These are phyloP conservation scores for Electrophaes corylata DNA, from an alignment of 2,888 invertebrate genomes.

Conservation along the genomic window DNA sequence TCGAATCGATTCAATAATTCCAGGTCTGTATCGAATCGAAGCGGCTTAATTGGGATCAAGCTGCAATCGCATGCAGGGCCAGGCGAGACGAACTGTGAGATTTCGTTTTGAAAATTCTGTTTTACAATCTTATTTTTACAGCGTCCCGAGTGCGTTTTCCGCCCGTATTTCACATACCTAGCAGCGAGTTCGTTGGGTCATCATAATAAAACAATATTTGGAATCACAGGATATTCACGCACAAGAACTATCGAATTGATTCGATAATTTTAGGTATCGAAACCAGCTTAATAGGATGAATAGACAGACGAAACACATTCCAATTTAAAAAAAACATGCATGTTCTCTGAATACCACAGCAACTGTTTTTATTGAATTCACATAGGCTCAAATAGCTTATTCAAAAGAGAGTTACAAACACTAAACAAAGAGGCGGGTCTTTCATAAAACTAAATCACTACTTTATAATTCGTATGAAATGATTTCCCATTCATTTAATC, in stretches of 20 bases:
- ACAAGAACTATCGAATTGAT: background rate
- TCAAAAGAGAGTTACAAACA: too few species aligned
- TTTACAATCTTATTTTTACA: background rate
- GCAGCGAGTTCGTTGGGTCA: background rate
- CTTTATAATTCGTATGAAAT: too few species aligned
- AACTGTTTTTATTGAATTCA: too few species aligned
- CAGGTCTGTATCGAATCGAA: constrained; percentile 58
- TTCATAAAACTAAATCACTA: too few species aligned
- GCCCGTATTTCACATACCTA: background rate
- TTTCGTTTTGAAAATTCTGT: constrained; percentile 1
- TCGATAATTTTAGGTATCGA: background rate
- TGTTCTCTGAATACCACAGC: too few species aligned
- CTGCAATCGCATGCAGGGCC: constrained; percentile 44
- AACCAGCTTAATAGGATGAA: background rate
- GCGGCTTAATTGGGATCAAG: constrained; percentile 72
- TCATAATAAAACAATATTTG: background rate
- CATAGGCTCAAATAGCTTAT: too few species aligned
- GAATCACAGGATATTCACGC: background rate
- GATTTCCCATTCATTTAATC: too few species aligned
- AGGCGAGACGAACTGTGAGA: constrained; percentile 21
- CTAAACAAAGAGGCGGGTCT: too few species aligned
- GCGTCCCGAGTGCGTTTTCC: background rate
- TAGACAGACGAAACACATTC: background rate
- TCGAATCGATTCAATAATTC: constrained; percentile 59
- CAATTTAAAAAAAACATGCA: too few species aligned